phyloP scores from a whole-genome alignment of 2,888 invertebrate species.

The Strigamia crassipes region DNA sequence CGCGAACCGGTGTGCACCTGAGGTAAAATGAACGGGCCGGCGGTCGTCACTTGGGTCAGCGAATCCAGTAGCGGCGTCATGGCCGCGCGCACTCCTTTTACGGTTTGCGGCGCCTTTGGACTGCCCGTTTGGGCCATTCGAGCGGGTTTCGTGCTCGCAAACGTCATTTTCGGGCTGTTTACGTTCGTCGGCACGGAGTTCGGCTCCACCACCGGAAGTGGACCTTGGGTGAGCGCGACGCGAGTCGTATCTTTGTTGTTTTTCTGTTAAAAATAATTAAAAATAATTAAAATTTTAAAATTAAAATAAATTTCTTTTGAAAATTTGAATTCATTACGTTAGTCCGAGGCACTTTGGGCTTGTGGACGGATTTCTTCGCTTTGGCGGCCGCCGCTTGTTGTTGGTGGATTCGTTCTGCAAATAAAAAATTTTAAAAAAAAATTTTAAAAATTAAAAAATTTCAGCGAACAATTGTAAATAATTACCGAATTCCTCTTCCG shows the following conservation, averaged over 20 bases:
- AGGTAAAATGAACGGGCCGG: slow-evolving; percentile 38
- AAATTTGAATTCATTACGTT: background rate
- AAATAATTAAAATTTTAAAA: background rate
- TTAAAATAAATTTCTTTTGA: too few species aligned
- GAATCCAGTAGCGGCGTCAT: background rate
- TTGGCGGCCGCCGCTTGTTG: slow-evolving; percentile 61
- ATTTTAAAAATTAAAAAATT: too few species aligned
- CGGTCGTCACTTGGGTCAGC: background rate
- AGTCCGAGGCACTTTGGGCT: slow-evolving; percentile 49
- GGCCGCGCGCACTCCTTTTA: background rate
- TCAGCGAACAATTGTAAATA: too few species aligned
- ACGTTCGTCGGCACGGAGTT: background rate
- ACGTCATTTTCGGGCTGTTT: background rate
- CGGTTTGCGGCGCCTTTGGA: background rate
- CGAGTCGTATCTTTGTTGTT: slow-evolving; percentile 47
- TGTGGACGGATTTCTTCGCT: slow-evolving; percentile 55
- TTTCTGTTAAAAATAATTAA: too few species aligned
- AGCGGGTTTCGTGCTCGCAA: background rate
- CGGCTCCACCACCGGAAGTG: background rate
- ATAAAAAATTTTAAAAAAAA: slow-evolving; percentile 25
- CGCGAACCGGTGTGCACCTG: slow-evolving; percentile 44
- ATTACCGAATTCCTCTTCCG: slow-evolving; percentile 69
- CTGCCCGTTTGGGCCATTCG: background rate
- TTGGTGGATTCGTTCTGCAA: slow-evolving; percentile 59
- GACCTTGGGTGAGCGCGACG: slow-evolving; percentile 20